phyloP scores from a whole-genome alignment of 2,113 vertebrate genomes.

The Anhinga anhinga region DNA sequence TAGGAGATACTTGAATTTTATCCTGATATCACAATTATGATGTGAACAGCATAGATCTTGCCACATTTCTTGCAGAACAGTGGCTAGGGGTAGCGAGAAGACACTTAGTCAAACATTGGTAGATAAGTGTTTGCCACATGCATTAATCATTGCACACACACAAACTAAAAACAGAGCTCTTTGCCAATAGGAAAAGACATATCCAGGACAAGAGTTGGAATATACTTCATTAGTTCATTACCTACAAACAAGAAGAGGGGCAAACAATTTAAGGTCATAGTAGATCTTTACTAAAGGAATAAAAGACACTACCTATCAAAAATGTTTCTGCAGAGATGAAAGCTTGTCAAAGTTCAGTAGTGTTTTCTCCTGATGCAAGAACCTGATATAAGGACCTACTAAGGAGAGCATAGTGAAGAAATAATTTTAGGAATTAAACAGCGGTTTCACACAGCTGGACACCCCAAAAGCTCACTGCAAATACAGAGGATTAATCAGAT shows the following conservation, averaged over 20 bases:
- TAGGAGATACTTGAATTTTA: background rate
- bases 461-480: background rate
- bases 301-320: background rate
- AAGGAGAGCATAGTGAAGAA: background rate
- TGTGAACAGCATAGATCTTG: background rate
- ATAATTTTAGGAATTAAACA: background rate
- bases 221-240: background rate
- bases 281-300: background rate
- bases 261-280: background rate
- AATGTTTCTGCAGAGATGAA: background rate
- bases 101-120: background rate
- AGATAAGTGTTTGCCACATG: background rate
- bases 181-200: background rate
- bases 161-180: background rate
- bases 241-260: background rate
- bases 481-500: background rate
- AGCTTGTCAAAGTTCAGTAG: background rate
- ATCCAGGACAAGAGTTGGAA: background rate
- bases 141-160: background rate
- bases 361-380: background rate
- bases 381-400: background rate
- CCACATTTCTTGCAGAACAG: background rate
- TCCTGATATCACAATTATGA: background rate
- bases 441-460: background rate
- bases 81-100: background rate